Base-by-base conservation (phyloP, 2,888 invertebrate species). In the Synergus japonicus region DNA sequence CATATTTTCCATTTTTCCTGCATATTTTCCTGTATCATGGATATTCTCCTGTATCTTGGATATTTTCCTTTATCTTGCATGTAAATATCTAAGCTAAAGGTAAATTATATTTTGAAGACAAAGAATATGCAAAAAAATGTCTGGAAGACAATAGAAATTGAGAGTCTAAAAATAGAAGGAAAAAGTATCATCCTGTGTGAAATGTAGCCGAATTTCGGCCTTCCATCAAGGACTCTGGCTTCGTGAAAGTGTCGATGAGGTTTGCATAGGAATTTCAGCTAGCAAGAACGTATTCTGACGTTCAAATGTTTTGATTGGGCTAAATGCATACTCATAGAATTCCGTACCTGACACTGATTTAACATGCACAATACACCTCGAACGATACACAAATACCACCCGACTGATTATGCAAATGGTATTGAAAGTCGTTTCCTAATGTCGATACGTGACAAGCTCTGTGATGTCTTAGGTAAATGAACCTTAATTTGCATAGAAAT, bases 251-350 rank as follows among this genome's bases (percentile, higher is more conserved):
- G 37, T 49, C 73, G 73, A 73, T 49, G 46, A 69, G 73, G 10
- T n/a, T 54, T 49, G 29, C 69, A 73, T 37, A 73, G 76, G 81
- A 83, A 81, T 80, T 76, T 79, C 41, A 78, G 79, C 41, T 76
- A 54, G n/a, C 73, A 64, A 65, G 83, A 81, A 88, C 89, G 88
- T 85, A 85, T 85, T 83, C 84, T 76, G 86, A 79, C 84, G 82
- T 82, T 82, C 86, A 86, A 89, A 89, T 89, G 88, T 78, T 86
- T 81, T 78, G 86, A 90, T 90, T 87, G 88, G 83, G 84, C 87
- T 85, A 87, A 83, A 88, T 88, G 87, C 86, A 83, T 81, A 79
- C 80, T 78, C 76, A 83, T 82, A 77, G 79, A 83, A 85, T 85
- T 81, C 80, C 69, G 44, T 80, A 77, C 84, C 79, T 81, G 82